Conservation (phyloP, 2,888 invertebrate genomes). For the Eupsilia transversa region DNA sequence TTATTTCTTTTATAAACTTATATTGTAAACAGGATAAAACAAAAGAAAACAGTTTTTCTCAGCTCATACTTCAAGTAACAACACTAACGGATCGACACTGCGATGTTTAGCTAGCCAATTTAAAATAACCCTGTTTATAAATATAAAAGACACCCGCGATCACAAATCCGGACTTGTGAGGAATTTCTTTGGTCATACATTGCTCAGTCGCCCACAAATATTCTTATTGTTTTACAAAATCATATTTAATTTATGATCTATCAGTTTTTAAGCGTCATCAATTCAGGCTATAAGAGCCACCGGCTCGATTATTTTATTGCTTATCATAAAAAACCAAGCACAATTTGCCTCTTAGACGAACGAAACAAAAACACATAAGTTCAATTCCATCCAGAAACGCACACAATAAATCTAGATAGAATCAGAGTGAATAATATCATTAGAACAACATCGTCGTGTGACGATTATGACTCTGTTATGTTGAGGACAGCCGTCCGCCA, state of each 20-base stretch:
- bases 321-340: conserved; percentile 18
- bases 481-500: conserved; percentile 52
- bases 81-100: no score
- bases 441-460: conserved; percentile 27
- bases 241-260: not conserved
- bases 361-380: conserved; percentile 4
- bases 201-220: not conserved
- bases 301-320: not conserved
- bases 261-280: not conserved
- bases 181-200: not conserved
- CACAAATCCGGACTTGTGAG: not conserved
- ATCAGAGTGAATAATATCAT: conserved; percentile 55
- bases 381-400: conserved; percentile 12
- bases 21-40: no score
- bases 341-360: conserved; percentile 11
- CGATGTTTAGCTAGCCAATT: no score
- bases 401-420: conserved; percentile 61
- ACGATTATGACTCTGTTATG: conserved; percentile 44
- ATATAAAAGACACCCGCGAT: no score
- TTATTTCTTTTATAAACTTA: no score
- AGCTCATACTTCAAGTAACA: no score
- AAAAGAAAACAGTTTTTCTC: no score
- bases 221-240: not conserved
- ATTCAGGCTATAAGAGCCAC: not conserved
- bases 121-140: no score